Percentiles rank a stretch among this genome's conserved stretches.
phyloP scores from a whole-genome alignment of 2,888 invertebrate species.

The Choreutis nemorana region DNA sequence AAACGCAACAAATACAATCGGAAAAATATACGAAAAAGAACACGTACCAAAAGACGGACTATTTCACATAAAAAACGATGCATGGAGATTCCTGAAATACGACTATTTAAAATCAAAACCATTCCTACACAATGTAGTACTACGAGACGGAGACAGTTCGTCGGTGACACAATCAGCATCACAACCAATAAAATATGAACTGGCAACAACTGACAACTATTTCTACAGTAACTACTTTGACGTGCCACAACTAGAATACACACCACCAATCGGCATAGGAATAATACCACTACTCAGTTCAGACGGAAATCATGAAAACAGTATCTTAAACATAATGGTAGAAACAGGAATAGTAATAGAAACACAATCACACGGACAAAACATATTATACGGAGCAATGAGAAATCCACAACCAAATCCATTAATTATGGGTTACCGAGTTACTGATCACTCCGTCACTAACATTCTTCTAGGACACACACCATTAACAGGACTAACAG shows the following conservation, averaged over 20 bases:
- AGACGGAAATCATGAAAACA: conserved; percentile 9
- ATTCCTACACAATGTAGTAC: no score
- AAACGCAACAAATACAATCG: conserved; percentile 9
- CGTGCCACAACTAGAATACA: no score
- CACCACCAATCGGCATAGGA: no score
- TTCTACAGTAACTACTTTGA: no score
- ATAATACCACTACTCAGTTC: conserved; percentile 10
- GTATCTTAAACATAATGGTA: conserved; percentile 11
- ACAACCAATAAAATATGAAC: no score
- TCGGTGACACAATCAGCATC: no score
- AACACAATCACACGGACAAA: conserved; percentile 8
- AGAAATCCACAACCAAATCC: conserved; percentile 11
- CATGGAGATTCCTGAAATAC: conserved; percentile 7
- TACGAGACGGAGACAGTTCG: no score
- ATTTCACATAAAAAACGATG: conserved; percentile 8
- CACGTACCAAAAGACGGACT: conserved; percentile 7
- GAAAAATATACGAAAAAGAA: conserved; percentile 6
- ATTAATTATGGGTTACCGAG: conserved; percentile 7
- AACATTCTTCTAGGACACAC: neutral
- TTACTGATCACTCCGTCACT: conserved; percentile 6
- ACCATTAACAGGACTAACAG: neutral
- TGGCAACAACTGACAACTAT: no score
- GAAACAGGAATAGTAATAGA: conserved; percentile 9
- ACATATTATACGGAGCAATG: conserved; percentile 9
- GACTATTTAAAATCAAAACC: no score